Evolutionary conservation across 2,888 invertebrate genomes (phyloP).

Genomic region (Cacoxenus indagator): DNA sequence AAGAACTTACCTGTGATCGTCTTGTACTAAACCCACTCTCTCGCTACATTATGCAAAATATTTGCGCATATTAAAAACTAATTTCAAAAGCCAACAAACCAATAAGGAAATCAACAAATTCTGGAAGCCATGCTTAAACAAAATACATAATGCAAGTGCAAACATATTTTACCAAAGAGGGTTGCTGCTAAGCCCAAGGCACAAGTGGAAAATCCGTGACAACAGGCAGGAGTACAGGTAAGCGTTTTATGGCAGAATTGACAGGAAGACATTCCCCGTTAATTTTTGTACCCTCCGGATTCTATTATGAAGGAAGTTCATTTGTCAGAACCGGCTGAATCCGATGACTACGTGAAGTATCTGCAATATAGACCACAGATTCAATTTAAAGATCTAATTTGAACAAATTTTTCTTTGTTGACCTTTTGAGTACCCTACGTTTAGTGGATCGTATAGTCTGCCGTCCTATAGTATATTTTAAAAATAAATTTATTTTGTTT

Average conservation of each 20-base stretch:
- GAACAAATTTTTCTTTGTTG: no score
- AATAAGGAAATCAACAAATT: slow-evolving; percentile 59
- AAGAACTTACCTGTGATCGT: not conserved
- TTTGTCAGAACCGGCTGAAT: no score
- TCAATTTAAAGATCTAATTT: no score
- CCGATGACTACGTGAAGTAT: no score
- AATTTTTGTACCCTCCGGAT: no score
- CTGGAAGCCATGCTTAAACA: slow-evolving; percentile 48
- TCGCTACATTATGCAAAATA: slow-evolving; percentile 56
- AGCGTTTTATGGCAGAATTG: not conserved
- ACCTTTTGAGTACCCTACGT: no score
- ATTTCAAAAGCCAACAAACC: slow-evolving; percentile 70
- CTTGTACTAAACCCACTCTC: slow-evolving; percentile 31
- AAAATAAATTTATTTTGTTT: no score
- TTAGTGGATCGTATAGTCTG: no score
- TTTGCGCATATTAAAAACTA: slow-evolving; percentile 70
- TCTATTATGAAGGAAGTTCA: no score
- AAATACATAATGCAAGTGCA: slow-evolving; percentile 42
- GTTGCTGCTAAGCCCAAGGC: slow-evolving; percentile 16
- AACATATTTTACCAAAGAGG: slow-evolving; percentile 21
- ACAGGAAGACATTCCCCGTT: no score
- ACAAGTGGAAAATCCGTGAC: slow-evolving; percentile 2
- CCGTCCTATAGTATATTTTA: no score
- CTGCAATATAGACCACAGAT: no score
- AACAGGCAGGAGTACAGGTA: not conserved